Evolutionary conservation across 2,888 invertebrate genomes (phyloP).

Genomic region (Clistopyga incitator): DNA sequence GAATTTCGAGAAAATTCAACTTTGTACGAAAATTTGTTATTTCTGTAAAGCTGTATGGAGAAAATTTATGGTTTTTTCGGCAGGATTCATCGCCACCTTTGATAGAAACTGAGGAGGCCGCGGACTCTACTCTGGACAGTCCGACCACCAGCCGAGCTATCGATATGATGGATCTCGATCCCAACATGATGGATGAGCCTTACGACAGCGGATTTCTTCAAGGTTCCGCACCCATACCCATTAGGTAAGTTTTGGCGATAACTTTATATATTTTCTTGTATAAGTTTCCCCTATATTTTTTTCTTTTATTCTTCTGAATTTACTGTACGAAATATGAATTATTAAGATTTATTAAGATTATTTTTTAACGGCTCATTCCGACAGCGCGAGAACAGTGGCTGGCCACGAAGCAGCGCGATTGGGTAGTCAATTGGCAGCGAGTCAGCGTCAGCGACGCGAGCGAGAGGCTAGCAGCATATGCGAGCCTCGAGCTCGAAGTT

Average conservation of each 20-base stretch:
- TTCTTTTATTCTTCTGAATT: too few relatives aligned
- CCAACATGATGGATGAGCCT: slow-evolving; percentile 83
- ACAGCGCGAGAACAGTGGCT: slow-evolving; percentile 87
- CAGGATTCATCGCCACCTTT: slow-evolving; percentile 76
- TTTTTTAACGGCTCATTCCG: not conserved
- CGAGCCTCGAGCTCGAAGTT: slow-evolving; percentile 89
- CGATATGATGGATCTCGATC: slow-evolving; percentile 83
- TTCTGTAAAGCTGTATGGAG: not conserved
- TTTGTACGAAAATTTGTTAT: too few relatives aligned
- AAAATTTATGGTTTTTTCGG: slow-evolving; percentile 55
- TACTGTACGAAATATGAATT: too few relatives aligned
- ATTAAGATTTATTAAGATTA: not conserved
- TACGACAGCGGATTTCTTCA: slow-evolving; percentile 83
- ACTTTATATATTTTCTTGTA: not conserved
- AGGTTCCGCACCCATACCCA: slow-evolving; percentile 82
- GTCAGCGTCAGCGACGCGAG: slow-evolving; percentile 82
- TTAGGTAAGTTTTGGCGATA: slow-evolving; percentile 73
- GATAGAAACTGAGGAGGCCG: slow-evolving; percentile 77
- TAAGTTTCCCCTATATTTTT: too few relatives aligned
- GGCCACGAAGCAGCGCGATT: slow-evolving; percentile 92
- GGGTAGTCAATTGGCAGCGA: slow-evolving; percentile 86
- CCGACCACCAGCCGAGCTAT: slow-evolving; percentile 81
- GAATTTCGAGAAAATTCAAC: too few relatives aligned
- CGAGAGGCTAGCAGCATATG: slow-evolving; percentile 78
- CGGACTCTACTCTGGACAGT: slow-evolving; percentile 79